Conservation (phyloP, 2,797 vertebrate genomes). For the Neomorphus geoffroyi region DNA sequence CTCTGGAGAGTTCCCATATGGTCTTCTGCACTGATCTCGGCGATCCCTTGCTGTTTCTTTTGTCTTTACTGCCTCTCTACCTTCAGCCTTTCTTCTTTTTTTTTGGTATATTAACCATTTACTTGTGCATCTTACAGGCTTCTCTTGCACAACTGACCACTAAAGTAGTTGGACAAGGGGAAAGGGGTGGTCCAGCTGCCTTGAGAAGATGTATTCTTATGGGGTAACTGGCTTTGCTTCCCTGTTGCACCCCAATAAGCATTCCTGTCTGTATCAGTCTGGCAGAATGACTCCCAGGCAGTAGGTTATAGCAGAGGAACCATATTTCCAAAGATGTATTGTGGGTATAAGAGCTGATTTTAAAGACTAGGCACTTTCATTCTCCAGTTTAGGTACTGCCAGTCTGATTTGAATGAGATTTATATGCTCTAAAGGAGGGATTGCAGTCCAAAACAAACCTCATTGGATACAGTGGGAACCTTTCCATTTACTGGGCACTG, state of each 20-base stretch:
- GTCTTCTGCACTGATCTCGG: neutral
- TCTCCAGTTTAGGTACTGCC: neutral
- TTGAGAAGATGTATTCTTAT: neutral
- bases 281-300: neutral
- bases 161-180: no score
- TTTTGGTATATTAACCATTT: neutral
- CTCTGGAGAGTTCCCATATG: neutral
- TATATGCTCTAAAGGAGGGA: neutral
- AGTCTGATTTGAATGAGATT: neutral
- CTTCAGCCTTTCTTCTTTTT: neutral
- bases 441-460: neutral
- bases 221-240: neutral
- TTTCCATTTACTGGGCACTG: neutral
- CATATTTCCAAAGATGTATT: neutral
- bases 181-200: neutral
- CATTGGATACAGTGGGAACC: neutral
- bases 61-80: neutral
- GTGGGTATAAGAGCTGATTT: neutral
- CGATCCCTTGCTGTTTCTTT: neutral
- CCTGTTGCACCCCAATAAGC: neutral
- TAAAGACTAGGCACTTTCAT: neutral
- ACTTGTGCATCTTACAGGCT: neutral
- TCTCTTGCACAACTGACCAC: no score
- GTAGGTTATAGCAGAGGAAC: neutral
- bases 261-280: neutral